Evolutionary conservation across 2,113 vertebrate species (phyloP).

Genomic region (Sylvicapra grimmia): DNA sequence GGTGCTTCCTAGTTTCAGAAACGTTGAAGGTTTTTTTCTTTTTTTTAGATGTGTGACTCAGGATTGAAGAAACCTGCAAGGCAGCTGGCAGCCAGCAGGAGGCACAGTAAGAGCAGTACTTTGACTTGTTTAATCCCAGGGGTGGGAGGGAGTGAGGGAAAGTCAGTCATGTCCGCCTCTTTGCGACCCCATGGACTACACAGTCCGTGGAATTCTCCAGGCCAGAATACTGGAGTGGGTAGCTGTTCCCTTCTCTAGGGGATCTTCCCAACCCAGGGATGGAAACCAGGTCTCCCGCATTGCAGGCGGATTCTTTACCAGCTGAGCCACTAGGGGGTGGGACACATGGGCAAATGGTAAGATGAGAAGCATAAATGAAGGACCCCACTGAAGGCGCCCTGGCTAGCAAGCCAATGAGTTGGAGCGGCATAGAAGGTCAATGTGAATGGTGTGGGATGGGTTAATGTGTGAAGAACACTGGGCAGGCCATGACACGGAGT

Average conservation of each 20-base stretch:
- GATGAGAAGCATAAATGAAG: background rate
- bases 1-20: conserved; percentile 7
- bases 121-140: background rate
- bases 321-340: background rate
- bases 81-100: background rate
- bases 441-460: background rate
- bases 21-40: background rate
- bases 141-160: background rate
- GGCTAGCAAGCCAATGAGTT: background rate
- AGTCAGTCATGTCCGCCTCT: background rate
- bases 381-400: background rate
- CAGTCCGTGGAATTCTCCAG: background rate
- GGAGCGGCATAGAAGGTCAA: background rate
- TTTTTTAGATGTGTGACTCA: background rate
- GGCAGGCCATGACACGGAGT: background rate
- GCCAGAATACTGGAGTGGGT: background rate
- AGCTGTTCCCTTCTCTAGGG: background rate
- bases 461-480: background rate
- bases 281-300: background rate
- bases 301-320: background rate
- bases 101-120: background rate
- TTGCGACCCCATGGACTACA: background rate
- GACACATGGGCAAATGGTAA: background rate
- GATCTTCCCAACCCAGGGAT: background rate
- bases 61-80: background rate